Evolutionary conservation across 2,113 vertebrate species (phyloP).

Genomic region (Callaeas wilsoni): DNA sequence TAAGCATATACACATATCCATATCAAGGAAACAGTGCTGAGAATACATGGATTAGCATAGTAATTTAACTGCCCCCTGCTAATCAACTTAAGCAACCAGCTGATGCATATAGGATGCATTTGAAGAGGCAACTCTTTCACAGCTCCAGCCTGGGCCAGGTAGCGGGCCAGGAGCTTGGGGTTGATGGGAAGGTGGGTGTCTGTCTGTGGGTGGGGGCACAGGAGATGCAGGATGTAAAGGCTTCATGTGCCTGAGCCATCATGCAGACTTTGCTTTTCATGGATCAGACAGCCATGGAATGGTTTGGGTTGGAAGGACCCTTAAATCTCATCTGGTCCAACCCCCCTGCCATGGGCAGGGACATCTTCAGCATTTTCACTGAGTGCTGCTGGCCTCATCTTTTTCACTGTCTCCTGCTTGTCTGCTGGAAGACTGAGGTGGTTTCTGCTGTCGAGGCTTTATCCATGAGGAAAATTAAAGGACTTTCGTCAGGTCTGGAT

Average conservation of each 20-base stretch:
- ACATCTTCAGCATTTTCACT: background rate
- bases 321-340: background rate
- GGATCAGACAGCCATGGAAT: no score
- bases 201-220: background rate
- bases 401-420: background rate
- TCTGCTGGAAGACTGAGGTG: background rate
- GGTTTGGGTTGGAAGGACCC: background rate
- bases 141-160: slow-evolving; percentile 8
- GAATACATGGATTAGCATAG: slow-evolving; percentile 72
- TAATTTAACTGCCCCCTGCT: slow-evolving; percentile 70
- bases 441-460: background rate
- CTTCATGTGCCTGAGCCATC: background rate
- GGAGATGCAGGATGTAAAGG: background rate
- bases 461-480: background rate
- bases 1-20: slow-evolving; percentile 66
- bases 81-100: slow-evolving; percentile 62
- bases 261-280: background rate
- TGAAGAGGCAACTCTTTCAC: background rate
- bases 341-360: background rate
- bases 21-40: slow-evolving; percentile 66
- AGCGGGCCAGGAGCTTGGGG: background rate
- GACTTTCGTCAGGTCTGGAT: background rate
- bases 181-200: background rate
- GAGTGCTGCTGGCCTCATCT: background rate
- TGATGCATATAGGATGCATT: slow-evolving; percentile 28